phyloP scores from a whole-genome alignment of 2,113 vertebrate genomes.

The Hassar affinis region DNA sequence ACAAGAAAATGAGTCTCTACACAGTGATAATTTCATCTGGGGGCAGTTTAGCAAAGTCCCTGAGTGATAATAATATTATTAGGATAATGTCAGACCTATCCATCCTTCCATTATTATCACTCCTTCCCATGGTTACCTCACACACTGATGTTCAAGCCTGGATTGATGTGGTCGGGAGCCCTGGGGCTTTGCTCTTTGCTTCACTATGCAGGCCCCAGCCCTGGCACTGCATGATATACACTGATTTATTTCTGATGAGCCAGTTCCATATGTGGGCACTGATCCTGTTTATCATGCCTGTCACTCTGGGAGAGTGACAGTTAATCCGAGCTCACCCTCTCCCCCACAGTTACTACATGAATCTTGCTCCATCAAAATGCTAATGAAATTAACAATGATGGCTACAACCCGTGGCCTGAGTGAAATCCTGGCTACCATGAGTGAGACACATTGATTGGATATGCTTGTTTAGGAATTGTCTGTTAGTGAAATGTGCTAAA shows the following conservation, averaged over 20 bases:
- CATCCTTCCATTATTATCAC: conserved; percentile 22
- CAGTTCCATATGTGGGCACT: conserved; percentile 31
- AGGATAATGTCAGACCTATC: conserved; percentile 43
- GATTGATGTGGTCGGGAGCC: conserved; percentile 3
- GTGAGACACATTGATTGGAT: conserved; percentile 8
- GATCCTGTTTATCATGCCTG: conserved; percentile 50
- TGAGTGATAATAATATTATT: conserved; percentile 45
- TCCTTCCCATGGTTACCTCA: not conserved
- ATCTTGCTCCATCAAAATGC: conserved; percentile 60
- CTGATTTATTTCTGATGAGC: conserved; percentile 43
- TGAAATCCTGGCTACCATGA: conserved; percentile 12
- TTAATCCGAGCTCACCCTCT: conserved; percentile 39
- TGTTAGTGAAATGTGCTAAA: not conserved
- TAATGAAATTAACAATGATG: conserved; percentile 64
- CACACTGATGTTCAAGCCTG: not conserved
- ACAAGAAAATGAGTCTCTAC: conserved; percentile 38
- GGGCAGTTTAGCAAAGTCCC: conserved; percentile 31
- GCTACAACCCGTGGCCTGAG: conserved; percentile 49
- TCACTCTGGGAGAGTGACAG: conserved; percentile 52
- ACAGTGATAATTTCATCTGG: conserved; percentile 32
- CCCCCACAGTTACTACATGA: conserved; percentile 50
- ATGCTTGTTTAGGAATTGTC: conserved; percentile 22
- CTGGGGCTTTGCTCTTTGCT: conserved; percentile 22
- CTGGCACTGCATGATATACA: conserved; percentile 45
- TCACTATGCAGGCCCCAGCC: conserved; percentile 26